Percentiles rank a stretch among this genome's conserved stretches.
Evolutionary conservation across 2,113 vertebrate genomes (phyloP).

Genomic region (Anas platyrhynchos): DNA sequence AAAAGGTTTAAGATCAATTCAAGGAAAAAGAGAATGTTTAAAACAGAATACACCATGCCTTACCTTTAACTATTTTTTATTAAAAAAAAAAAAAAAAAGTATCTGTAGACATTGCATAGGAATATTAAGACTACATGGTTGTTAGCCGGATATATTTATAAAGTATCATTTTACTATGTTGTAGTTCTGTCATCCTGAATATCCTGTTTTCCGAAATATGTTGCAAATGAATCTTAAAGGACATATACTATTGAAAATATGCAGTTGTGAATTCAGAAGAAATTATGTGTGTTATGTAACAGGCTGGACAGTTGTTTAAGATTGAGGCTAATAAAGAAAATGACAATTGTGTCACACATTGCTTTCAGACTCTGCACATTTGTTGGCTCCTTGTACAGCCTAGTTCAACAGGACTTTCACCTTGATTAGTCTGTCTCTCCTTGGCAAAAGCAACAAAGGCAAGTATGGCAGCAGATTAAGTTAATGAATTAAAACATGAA

Average conservation of each 20-base stretch:
- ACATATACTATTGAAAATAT: neutral
- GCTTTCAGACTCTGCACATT: neutral
- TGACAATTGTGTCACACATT: neutral
- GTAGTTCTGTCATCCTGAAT: neutral
- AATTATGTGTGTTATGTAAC: rapidly evolving
- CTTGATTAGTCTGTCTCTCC: neutral
- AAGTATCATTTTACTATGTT: neutral
- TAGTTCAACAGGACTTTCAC: neutral
- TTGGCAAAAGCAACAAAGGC: neutral
- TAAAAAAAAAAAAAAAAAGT: neutral
- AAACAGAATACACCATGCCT: neutral
- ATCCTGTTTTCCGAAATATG: neutral
- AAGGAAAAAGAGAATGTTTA: neutral
- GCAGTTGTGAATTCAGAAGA: neutral
- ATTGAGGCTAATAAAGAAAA: neutral
- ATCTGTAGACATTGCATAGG: neutral
- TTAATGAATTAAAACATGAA: neutral
- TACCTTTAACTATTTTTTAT: neutral
- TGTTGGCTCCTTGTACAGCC: neutral
- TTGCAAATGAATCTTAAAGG: neutral
- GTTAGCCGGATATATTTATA: neutral
- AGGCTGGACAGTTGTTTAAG: neutral
- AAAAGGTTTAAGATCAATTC: conserved; percentile 19
- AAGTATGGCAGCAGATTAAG: neutral
- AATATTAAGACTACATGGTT: neutral